Percentiles rank a stretch among this genome's conserved stretches.
phyloP scores from a whole-genome alignment of 1,140 invertebrate genomes.

The Leptinotarsa lineolata region DNA sequence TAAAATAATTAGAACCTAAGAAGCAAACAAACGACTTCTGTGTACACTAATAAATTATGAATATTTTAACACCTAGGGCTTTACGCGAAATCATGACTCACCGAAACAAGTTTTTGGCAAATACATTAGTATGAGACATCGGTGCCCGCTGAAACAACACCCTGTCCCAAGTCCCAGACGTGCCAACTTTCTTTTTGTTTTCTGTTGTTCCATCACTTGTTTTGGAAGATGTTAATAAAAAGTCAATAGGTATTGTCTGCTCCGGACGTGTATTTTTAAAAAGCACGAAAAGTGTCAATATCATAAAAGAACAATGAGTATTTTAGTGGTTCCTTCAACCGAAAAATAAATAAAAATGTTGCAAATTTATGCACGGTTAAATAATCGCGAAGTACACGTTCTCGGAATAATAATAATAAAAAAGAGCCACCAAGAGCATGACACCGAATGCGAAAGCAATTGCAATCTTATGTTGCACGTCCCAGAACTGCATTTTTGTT shows the following conservation, averaged over 20 bases:
- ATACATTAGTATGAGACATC: constrained; percentile 16
- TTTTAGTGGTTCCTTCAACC: constrained; percentile 20
- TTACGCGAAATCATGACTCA: constrained; percentile 4
- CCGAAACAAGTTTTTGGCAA: constrained; percentile 11
- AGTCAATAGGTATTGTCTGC: constrained; percentile 11
- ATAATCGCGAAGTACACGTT: constrained; percentile 22
- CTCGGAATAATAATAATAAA: constrained; percentile 18
- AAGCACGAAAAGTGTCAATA: constrained; percentile 23
- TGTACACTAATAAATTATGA: constrained; percentile 6
- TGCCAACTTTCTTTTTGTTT: constrained; percentile 8
- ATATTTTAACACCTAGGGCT: neutral
- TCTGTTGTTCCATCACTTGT: neutral
- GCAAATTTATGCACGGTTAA: constrained; percentile 28
- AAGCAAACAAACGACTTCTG: neutral
- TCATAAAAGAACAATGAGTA: constrained; percentile 20
- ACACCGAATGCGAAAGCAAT: constrained; percentile 37
- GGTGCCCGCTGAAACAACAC: neutral
- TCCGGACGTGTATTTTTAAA: constrained; percentile 13
- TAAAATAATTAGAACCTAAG: neutral
- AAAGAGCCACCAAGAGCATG: constrained; percentile 26
- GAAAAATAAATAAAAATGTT: constrained; percentile 21
- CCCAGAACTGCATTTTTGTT: constrained; percentile 29
- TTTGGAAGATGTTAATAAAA: constrained; percentile 25
- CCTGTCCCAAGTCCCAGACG: constrained; percentile 12
- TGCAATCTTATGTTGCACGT: constrained; percentile 41